Conservation (phyloP, 2,797 vertebrate species). For the Lithobates pipiens region DNA sequence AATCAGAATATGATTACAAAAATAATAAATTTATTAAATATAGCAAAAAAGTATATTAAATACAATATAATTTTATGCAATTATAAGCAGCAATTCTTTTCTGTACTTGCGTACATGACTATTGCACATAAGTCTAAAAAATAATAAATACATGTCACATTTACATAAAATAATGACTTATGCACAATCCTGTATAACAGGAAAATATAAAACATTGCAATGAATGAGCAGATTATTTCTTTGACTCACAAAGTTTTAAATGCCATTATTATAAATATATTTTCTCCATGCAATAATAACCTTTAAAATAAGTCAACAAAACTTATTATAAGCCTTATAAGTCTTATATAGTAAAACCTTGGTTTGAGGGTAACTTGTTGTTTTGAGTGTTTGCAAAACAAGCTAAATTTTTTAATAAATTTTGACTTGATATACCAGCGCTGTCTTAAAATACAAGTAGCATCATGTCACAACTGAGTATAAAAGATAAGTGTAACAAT, state of each 20-base stretch:
- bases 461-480: too few species aligned
- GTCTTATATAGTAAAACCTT: neutral
- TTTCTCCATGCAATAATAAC: neutral
- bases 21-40: neutral
- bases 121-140: neutral
- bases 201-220: neutral
- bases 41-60: neutral
- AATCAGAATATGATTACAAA: neutral
- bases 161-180: slow-evolving; percentile 2
- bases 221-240: neutral
- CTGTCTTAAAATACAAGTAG: too few species aligned
- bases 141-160: neutral
- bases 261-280: neutral
- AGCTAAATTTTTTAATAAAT: too few species aligned
- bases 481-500: too few species aligned
- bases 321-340: neutral
- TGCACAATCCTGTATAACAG: slow-evolving; percentile 49
- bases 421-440: too few species aligned
- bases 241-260: neutral
- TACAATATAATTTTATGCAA: neutral
- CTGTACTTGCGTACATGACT: neutral
- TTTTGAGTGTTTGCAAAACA: too few species aligned
- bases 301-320: neutral
- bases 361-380: too few species aligned
- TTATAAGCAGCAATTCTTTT: neutral